Conservation (phyloP, 2,797 vertebrate genomes). For the Poeciliopsis infans region DNA sequence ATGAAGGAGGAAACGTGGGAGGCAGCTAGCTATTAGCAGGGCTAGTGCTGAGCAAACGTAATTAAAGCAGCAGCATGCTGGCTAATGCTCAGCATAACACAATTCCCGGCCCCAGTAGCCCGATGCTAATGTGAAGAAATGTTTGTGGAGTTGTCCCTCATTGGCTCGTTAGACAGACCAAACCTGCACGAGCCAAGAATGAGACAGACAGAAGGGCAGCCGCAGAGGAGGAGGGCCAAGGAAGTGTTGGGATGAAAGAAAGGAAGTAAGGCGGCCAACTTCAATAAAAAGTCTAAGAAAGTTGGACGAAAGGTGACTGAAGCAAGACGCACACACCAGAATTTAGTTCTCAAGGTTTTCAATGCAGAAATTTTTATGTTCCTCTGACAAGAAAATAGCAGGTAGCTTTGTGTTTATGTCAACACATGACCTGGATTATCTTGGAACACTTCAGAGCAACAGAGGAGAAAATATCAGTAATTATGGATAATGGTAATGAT, state of each 20-base stretch:
- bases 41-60: slow-evolving; percentile 70
- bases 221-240: neutral
- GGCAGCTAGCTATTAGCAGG: slow-evolving; percentile 58
- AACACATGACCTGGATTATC: slow-evolving; percentile 2
- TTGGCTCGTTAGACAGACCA: slow-evolving; percentile 61
- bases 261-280: slow-evolving; percentile 12
- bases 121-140: slow-evolving; percentile 65
- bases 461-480: slow-evolving; percentile 7
- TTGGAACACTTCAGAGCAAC: neutral
- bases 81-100: slow-evolving; percentile 71
- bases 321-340: neutral
- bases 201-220: slow-evolving; percentile 18
- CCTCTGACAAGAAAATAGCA: slow-evolving; percentile 11
- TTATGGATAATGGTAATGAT: slow-evolving; percentile 11
- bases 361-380: slow-evolving; percentile 9
- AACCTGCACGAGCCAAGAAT: slow-evolving; percentile 25
- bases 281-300: slow-evolving; percentile 18
- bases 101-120: slow-evolving; percentile 47
- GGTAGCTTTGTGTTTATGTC: slow-evolving; percentile 5
- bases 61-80: slow-evolving; percentile 62
- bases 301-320: slow-evolving; percentile 4
- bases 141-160: slow-evolving; percentile 63
- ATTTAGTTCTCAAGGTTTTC: neutral
- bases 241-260: slow-evolving; percentile 27
- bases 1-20: slow-evolving; percentile 44